Conservation (phyloP, 2,888 invertebrate species). For the Melolontha melolontha region DNA sequence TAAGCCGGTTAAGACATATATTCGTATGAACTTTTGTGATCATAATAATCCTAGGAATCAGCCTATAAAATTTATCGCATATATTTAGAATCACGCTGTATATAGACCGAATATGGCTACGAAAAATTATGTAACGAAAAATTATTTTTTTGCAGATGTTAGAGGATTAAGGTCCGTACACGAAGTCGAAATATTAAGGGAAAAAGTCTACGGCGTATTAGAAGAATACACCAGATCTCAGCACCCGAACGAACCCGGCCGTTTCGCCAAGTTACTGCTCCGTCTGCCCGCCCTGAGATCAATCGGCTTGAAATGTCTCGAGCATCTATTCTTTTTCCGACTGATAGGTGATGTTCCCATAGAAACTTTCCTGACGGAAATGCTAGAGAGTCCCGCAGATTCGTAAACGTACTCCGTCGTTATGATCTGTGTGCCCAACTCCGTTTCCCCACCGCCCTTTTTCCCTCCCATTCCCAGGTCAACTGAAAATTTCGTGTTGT, state of each 20-base stretch:
- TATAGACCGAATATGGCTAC: no score
- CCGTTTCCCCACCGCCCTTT: not conserved
- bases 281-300: slow-evolving; percentile 90
- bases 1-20: no score
- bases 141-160: slow-evolving; percentile 69
- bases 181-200: slow-evolving; percentile 88
- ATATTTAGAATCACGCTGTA: no score
- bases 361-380: slow-evolving; percentile 85
- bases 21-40: no score
- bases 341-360: slow-evolving; percentile 89
- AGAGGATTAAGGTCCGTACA: slow-evolving; percentile 86
- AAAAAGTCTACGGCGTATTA: slow-evolving; percentile 94
- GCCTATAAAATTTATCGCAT: no score
- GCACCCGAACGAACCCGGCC: slow-evolving; percentile 91
- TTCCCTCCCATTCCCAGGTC: not conserved
- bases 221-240: slow-evolving; percentile 93
- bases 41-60: no score
- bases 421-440: slow-evolving; percentile 24
- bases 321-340: slow-evolving; percentile 94
- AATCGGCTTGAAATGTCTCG: slow-evolving; percentile 93
- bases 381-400: slow-evolving; percentile 77
- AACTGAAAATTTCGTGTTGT: not conserved
- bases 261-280: slow-evolving; percentile 94
- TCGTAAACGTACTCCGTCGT: slow-evolving; percentile 55
- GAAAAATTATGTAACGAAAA: no score